These are phyloP conservation scores for Hepsetus odoe DNA, from an alignment of 2,113 vertebrate species.

Conservation along the genomic window DNA sequence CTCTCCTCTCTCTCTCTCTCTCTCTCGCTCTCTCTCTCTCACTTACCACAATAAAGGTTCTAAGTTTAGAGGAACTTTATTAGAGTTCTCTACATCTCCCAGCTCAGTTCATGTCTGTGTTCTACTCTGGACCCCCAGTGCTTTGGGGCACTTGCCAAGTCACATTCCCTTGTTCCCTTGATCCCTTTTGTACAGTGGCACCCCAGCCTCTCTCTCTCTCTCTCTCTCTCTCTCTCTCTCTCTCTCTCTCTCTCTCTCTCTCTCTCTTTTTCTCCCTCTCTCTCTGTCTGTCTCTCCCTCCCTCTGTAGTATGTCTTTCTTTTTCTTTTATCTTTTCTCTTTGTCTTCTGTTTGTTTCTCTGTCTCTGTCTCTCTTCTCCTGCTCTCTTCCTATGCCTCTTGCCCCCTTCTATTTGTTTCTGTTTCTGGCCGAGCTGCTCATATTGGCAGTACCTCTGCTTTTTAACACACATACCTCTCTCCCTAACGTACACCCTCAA, in stretches of 20 bases:
- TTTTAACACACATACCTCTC: conserved; percentile 40
- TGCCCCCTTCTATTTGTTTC: conserved; percentile 69
- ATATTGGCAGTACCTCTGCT: conserved; percentile 69
- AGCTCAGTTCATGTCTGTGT: conserved; percentile 42
- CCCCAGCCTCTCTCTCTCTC: conserved; percentile 39
- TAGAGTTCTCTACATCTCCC: conserved; percentile 28
- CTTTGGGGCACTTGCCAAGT: conserved; percentile 47
- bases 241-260: conserved; percentile 40
- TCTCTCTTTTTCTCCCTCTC: conserved; percentile 18
- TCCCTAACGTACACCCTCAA: conserved; percentile 54
- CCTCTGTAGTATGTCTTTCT: background rate
- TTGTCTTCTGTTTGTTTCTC: background rate
- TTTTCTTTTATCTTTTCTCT: conserved; percentile 32
- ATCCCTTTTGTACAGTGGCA: conserved; percentile 42
- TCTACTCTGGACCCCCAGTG: conserved; percentile 34
- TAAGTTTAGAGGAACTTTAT: conserved; percentile 47
- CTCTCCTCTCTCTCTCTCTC: conserved; percentile 25
- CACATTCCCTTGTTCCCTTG: conserved; percentile 35
- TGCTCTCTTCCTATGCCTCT: conserved; percentile 28
- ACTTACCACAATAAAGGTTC: conserved; percentile 51
- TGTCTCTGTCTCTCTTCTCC: conserved; percentile 43
- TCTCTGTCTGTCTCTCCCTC: conserved; percentile 26
- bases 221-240: conserved; percentile 42
- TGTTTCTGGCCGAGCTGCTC: conserved; percentile 75
- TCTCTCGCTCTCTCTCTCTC: conserved; percentile 39